Evolutionary conservation across 35 echinoderm and acorn worm genomes (phyloP), one percentile per base, ranked within the genome.

Genomic region (Chiridota heheva): DNA sequence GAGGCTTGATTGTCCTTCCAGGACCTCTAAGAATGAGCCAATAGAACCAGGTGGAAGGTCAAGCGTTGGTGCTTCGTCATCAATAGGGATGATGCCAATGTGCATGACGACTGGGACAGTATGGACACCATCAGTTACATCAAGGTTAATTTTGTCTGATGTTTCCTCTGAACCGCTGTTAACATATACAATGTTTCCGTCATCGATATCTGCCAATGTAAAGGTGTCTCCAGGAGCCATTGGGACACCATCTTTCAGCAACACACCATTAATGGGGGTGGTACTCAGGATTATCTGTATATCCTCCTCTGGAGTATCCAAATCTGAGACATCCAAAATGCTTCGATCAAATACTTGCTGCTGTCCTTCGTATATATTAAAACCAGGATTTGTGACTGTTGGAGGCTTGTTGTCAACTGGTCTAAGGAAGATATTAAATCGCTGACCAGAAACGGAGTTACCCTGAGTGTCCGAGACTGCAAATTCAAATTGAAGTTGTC

Each of bases 381-480:
- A 61, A 42, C 95, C 95, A 13, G 95, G 81, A 68, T 98, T 98
- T 55, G 89, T 92, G 27, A 98, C 82, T 42, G 55, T 47, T 81
- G 95, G 95, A 5, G 95, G 95, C 60, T 92, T 67, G 63, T 98
- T 98, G 81, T 98, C 75, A 16, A 98, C 95, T 63, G 95, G 95
- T 42, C 66, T 42, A 33, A 98, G 77, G 39, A 89, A 72, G 53
- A 98, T 92, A 20, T 24, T 36, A 42, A 92, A 98, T 15, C 28
- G 59, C 58, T 91, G 80, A 56, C 77, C 84, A 56, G 66, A 60
- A 38, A 81, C 84, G 47, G 81, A 70, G 80, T 98, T 98, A 41
- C 94, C 94, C 42, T 76, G 73, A 47, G 85, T 62, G 44, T 98
- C 95, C 55, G 69, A 46, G 6, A 98, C 95, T 67, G 86, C 61